These are phyloP conservation scores for Schizotus pectinicornis DNA, from an alignment of 2,888 invertebrate genomes.

Conservation along the genomic window DNA sequence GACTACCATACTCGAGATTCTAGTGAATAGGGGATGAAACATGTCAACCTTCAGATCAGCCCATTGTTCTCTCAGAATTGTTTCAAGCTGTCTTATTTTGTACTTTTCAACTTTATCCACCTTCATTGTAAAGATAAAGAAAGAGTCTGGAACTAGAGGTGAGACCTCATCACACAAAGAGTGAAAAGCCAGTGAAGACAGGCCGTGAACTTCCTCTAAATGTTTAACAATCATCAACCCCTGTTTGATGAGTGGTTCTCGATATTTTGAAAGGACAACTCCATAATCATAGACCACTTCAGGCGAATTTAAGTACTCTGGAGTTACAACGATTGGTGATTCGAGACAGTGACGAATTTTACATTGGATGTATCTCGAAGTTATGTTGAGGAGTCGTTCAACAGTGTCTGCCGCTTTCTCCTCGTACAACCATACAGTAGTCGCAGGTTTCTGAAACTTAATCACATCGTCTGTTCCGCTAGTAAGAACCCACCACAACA, in stretches of 20 bases:
- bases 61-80: constrained; percentile 52
- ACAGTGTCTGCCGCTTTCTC: constrained; percentile 40
- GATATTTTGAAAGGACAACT: constrained; percentile 43
- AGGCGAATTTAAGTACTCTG: constrained; percentile 46
- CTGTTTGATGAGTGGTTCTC: constrained; percentile 40
- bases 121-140: constrained; percentile 59
- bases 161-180: constrained; percentile 63
- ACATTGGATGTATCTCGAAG: constrained; percentile 50
- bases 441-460: constrained; percentile 48
- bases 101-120: constrained; percentile 39
- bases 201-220: constrained; percentile 52
- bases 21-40: constrained; percentile 58
- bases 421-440: constrained; percentile 56
- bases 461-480: constrained; percentile 50
- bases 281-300: constrained; percentile 48
- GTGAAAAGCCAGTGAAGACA: constrained; percentile 62
- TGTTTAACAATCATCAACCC: constrained; percentile 53
- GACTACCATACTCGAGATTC: constrained; percentile 56
- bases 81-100: constrained; percentile 48
- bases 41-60: constrained; percentile 55
- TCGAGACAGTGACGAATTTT: constrained; percentile 33
- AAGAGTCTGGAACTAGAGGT: constrained; percentile 57
- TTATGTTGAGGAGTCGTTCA: constrained; percentile 48
- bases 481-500: constrained; percentile 52
- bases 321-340: constrained; percentile 43